These are phyloP conservation scores for Campaea margaritaria DNA, from an alignment of 2,888 invertebrate species.

Conservation along the genomic window DNA sequence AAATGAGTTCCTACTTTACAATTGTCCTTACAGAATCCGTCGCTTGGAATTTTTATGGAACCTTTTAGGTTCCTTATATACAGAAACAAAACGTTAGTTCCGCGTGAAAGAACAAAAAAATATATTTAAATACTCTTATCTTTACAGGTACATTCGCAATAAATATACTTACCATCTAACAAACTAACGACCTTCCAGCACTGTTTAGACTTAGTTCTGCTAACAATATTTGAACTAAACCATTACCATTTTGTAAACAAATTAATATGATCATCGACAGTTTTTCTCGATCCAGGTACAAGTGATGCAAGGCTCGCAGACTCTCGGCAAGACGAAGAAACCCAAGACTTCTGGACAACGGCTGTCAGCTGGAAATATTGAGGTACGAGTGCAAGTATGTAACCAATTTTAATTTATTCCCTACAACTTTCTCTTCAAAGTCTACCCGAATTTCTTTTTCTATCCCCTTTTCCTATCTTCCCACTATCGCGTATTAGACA, in stretches of 20 bases:
- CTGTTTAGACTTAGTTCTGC: neutral
- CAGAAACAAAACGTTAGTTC: no score
- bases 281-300: constrained; percentile 75
- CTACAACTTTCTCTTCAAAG: neutral
- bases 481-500: no score
- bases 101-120: no score
- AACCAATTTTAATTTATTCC: constrained; percentile 2
- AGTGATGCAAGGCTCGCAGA: constrained; percentile 91
- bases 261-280: constrained; percentile 28
- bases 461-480: neutral
- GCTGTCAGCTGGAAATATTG: constrained; percentile 93
- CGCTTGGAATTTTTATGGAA: no score
- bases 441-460: neutral
- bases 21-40: no score
- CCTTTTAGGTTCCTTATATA: no score
- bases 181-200: no score
- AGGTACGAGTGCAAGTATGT: constrained; percentile 66
- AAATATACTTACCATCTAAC: no score
- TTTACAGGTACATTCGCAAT: no score
- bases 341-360: constrained; percentile 92
- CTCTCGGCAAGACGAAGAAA: constrained; percentile 92
- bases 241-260: neutral
- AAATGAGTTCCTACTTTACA: no score
- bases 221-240: neutral
- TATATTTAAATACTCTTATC: no score